Conservation (phyloP, 2,888 invertebrate genomes). For the Acanthosepion esculentum region DNA sequence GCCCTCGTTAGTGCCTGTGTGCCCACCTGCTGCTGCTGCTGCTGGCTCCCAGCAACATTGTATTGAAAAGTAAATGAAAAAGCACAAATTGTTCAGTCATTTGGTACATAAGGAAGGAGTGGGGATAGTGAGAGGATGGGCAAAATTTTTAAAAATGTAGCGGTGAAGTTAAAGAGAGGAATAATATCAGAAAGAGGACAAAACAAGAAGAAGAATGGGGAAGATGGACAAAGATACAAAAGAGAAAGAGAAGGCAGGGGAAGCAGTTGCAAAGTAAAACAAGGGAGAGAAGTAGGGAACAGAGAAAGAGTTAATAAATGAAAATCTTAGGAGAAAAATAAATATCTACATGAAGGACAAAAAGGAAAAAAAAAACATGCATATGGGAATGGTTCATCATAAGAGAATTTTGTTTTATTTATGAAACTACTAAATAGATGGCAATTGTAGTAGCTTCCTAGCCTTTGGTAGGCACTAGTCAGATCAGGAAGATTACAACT, state of each 20-base stretch:
- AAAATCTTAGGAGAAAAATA: not conserved
- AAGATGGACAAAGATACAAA: not conserved
- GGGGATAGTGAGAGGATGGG: not conserved
- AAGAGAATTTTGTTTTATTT: not conserved
- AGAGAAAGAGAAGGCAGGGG: not conserved
- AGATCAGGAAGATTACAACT: too few species aligned
- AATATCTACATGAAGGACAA: not conserved
- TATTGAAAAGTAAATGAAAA: constrained; percentile 7
- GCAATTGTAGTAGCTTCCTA: not conserved
- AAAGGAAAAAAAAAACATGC: not conserved
- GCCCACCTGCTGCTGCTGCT: not conserved
- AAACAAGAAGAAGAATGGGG: not conserved
- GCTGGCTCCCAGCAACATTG: not conserved
- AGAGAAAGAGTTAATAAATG: not conserved
- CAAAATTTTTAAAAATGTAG: not conserved
- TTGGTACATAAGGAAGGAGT: not conserved
- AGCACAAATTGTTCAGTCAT: constrained; percentile 33
- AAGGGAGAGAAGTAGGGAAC: not conserved
- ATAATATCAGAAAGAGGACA: not conserved
- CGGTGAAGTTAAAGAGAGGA: not conserved
- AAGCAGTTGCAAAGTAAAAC: not conserved
- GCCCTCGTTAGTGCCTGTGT: not conserved
- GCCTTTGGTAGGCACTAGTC: not conserved
- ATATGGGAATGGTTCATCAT: not conserved
- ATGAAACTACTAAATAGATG: not conserved